These are phyloP conservation scores for Acanthisitta chloris DNA, from an alignment of 2,113 vertebrate genomes.

Conservation along the genomic window DNA sequence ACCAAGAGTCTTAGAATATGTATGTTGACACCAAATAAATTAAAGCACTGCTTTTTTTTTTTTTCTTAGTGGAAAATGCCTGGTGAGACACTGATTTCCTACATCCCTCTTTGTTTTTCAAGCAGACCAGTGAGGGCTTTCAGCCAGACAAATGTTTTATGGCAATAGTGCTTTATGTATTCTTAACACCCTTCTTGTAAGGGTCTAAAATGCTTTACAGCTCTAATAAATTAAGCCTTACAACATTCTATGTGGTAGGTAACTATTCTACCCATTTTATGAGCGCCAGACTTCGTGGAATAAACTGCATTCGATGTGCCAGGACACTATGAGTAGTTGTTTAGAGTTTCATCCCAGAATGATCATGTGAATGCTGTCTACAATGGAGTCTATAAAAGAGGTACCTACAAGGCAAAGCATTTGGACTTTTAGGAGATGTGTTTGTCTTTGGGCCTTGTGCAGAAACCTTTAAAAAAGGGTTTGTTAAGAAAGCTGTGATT, in stretches of 20 bases:
- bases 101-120: not conserved
- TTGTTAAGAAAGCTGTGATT: not conserved
- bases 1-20: not conserved
- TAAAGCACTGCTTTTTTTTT: not conserved
- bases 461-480: not conserved
- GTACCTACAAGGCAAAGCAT: not conserved
- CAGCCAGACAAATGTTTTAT: slow-evolving; percentile 32
- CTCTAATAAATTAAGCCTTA: slow-evolving; percentile 40
- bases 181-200: not conserved
- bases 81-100: not conserved
- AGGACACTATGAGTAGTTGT: not conserved
- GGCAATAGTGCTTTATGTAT: not conserved
- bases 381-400: not conserved
- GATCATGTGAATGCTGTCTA: not conserved
- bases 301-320: not conserved
- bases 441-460: not conserved
- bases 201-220: slow-evolving; percentile 32
- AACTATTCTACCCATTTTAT: not conserved
- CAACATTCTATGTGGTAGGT: slow-evolving; percentile 22
- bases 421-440: not conserved
- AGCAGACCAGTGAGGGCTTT: not conserved
- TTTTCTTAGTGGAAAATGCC: not conserved
- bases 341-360: not conserved
- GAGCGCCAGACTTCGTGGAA: not conserved
- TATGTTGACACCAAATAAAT: slow-evolving; percentile 28